Percentiles rank a stretch among this genome's conserved stretches.
These are phyloP conservation scores for Leptestheria dahalacensis DNA, from an alignment of 1,140 invertebrate species.

Conservation along the genomic window DNA sequence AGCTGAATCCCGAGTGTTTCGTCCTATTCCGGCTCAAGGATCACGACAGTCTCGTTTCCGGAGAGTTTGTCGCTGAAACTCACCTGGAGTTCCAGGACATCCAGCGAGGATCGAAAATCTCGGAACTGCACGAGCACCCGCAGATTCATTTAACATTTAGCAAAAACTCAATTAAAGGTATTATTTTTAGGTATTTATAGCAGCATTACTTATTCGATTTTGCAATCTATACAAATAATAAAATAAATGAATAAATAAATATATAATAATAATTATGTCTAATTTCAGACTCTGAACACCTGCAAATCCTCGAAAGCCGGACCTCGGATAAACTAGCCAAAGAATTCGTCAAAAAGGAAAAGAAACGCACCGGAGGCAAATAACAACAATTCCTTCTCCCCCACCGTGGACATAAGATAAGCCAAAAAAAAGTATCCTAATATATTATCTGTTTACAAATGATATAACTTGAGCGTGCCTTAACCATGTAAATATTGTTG, in stretches of 20 bases:
- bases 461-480: too few species aligned
- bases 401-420: too few species aligned
- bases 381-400: background rate
- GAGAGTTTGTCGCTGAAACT: conserved; percentile 86
- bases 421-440: too few species aligned
- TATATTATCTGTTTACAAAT: too few species aligned
- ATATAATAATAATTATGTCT: conserved; percentile 22
- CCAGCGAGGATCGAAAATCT: conserved; percentile 29
- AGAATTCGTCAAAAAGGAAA: conserved; percentile 75
- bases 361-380: conserved; percentile 19
- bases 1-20: conserved; percentile 48
- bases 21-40: conserved; percentile 85
- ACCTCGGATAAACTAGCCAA: conserved; percentile 77
- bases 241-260: too few species aligned
- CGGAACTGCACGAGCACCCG: background rate
- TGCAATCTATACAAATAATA: too few species aligned
- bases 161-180: conserved; percentile 7
- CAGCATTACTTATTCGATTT: too few species aligned
- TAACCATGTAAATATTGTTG: too few species aligned
- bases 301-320: conserved; percentile 62
- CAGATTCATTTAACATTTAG: conserved; percentile 14
- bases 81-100: conserved; percentile 65
- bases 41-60: conserved; percentile 78
- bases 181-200: too few species aligned
- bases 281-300: conserved; percentile 52